These are phyloP conservation scores for Teleiodes luculella DNA, from an alignment of 2,888 invertebrate genomes.

Conservation along the genomic window DNA sequence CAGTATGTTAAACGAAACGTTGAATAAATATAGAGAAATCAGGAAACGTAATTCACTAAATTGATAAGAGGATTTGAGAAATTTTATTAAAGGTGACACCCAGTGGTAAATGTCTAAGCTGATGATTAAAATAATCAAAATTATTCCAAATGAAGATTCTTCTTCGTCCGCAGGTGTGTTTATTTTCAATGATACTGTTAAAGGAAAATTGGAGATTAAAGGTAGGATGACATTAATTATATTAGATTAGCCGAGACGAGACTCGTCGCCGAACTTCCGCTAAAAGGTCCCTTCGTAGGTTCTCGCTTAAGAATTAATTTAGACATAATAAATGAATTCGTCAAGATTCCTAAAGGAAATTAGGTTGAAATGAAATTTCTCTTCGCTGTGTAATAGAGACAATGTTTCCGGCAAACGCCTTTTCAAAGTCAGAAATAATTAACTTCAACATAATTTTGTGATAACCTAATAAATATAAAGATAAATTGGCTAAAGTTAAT, in stretches of 20 bases:
- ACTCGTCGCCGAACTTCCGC: constrained; percentile 39
- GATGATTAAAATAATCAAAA: no score
- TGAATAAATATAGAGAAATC: no score
- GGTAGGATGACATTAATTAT: constrained; percentile 54
- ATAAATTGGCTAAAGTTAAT: no score
- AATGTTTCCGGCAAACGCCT: constrained; percentile 24
- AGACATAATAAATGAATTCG: constrained; percentile 47
- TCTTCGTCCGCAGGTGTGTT: constrained; percentile 9
- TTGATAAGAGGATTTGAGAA: neutral
- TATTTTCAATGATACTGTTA: constrained; percentile 36
- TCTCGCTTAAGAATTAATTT: constrained; percentile 47
- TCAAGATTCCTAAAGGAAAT: constrained; percentile 47
- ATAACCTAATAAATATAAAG: no score
- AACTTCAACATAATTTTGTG: no score
- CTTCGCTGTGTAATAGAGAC: constrained; percentile 33
- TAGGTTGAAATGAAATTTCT: constrained; percentile 41
- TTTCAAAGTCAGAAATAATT: constrained; percentile 28
- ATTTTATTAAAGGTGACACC: neutral
- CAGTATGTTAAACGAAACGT: no score
- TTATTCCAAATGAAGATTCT: no score
- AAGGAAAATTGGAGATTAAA: constrained; percentile 43
- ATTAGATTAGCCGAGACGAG: constrained; percentile 49
- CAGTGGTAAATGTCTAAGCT: no score
- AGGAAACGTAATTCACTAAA: neutral
- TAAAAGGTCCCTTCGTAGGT: constrained; percentile 38